These are phyloP conservation scores for Tipula confusa DNA, from an alignment of 2,888 invertebrate species.

Conservation along the genomic window DNA sequence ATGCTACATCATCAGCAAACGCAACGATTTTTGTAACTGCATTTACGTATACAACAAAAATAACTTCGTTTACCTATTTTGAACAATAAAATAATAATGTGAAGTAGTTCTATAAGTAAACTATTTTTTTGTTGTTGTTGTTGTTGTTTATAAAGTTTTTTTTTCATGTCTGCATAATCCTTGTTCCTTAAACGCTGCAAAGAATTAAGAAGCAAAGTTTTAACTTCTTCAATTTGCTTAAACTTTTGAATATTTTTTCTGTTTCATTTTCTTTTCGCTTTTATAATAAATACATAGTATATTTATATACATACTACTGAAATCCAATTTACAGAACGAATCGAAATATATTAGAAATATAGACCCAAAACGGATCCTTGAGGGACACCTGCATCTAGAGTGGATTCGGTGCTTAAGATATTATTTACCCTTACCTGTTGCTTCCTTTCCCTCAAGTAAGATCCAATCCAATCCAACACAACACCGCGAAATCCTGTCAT, in stretches of 20 bases:
- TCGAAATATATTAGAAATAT: too few relatives aligned
- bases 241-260: not conserved
- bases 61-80: not conserved
- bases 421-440: too few relatives aligned
- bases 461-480: too few relatives aligned
- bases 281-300: too few relatives aligned
- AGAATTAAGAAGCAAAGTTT: slow-evolving; percentile 12
- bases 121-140: not conserved
- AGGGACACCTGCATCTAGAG: too few relatives aligned
- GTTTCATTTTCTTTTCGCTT: not conserved
- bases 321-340: too few relatives aligned
- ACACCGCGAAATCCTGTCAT: too few relatives aligned
- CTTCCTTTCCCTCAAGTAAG: too few relatives aligned
- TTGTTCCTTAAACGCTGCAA: not conserved
- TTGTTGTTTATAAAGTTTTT: not conserved
- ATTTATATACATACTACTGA: too few relatives aligned
- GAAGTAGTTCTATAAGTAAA: slow-evolving; percentile 1
- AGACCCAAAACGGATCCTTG: too few relatives aligned
- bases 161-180: not conserved
- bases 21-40: not conserved
- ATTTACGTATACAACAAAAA: not conserved
- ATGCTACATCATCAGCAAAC: too few relatives aligned
- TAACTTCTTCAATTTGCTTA: slow-evolving; percentile 7
- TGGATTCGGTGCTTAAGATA: too few relatives aligned
- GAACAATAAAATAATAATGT: slow-evolving; percentile 9